These are phyloP conservation scores for Echiichthys vipera DNA, from an alignment of 2,797 vertebrate species.

Conservation along the genomic window DNA sequence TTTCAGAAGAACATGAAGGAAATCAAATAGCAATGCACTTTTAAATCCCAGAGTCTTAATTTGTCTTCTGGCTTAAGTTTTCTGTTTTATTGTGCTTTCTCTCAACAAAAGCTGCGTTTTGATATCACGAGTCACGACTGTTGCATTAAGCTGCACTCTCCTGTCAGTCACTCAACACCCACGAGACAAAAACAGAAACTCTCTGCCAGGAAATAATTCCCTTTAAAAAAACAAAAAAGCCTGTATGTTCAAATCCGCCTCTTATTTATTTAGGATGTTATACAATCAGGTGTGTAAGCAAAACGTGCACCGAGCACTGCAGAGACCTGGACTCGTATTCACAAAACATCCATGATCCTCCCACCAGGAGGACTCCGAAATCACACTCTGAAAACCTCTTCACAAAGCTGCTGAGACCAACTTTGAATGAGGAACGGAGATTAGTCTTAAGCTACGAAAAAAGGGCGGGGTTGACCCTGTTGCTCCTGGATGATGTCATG, in stretches of 20 bases:
- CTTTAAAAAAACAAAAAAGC: neutral
- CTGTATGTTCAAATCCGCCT: neutral
- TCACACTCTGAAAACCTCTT: too few species aligned
- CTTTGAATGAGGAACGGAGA: too few species aligned
- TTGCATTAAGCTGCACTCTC: neutral
- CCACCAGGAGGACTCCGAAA: too few species aligned
- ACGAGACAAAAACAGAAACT: neutral
- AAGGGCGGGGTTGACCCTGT: too few species aligned
- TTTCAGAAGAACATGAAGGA: neutral
- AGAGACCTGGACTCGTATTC: too few species aligned
- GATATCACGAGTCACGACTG: neutral
- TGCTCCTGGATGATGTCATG: too few species aligned
- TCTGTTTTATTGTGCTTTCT: conserved; percentile 10
- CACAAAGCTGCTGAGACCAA: too few species aligned
- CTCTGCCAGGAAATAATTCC: conserved; percentile 1
- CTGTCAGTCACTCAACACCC: conserved; percentile 24
- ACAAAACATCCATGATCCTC: too few species aligned
- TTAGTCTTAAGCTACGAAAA: too few species aligned
- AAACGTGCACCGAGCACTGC: too few species aligned
- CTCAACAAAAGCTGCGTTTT: neutral
- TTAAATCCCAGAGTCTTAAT: neutral
- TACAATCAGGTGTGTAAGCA: too few species aligned
- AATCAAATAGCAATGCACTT: conserved; percentile 11
- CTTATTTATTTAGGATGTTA: conserved; percentile 4
- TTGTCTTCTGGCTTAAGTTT: neutral